phyloP scores from a whole-genome alignment of 2,113 vertebrate genomes.

The Caranx ignobilis region DNA sequence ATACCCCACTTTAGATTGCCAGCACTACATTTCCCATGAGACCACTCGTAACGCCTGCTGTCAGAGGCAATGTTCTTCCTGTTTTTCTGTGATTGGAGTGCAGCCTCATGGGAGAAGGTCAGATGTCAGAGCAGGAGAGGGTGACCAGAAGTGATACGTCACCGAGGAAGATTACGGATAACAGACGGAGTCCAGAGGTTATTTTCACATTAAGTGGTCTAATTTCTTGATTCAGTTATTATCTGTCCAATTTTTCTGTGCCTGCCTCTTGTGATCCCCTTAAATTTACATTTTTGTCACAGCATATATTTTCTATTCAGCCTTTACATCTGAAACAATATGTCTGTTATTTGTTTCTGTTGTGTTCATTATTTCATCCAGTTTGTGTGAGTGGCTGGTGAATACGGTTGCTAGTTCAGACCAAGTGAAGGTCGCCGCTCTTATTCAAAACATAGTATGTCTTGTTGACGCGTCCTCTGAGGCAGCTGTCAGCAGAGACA shows the following conservation, averaged over 20 bases:
- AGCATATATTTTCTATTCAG: background rate
- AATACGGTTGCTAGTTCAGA: background rate
- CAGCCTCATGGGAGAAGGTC: conserved; percentile 71
- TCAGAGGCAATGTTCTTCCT: conserved; percentile 80
- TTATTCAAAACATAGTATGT: conserved; percentile 6
- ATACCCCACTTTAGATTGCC: conserved; percentile 75
- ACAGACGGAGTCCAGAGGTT: conserved; percentile 7
- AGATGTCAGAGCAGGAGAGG: conserved; percentile 62
- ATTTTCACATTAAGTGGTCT: conserved; percentile 11
- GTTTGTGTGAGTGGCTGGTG: background rate
- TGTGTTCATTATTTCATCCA: background rate
- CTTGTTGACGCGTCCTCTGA: conserved; percentile 12
- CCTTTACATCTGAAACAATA: too few species aligned
- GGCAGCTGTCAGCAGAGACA: conserved; percentile 4
- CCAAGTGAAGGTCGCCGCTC: background rate
- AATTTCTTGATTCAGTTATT: conserved; percentile 6
- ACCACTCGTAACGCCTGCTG: conserved; percentile 76
- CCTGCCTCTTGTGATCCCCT: background rate
- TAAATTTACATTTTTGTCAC: background rate
- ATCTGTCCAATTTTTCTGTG: background rate
- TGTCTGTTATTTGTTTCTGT: background rate
- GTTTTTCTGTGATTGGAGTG: conserved; percentile 76
- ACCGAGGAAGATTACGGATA: conserved; percentile 36
- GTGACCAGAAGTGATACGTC: conserved; percentile 51
- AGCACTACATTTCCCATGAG: conserved; percentile 85